These are phyloP conservation scores for Bucco capensis DNA, from an alignment of 2,113 vertebrate species.

Conservation along the genomic window DNA sequence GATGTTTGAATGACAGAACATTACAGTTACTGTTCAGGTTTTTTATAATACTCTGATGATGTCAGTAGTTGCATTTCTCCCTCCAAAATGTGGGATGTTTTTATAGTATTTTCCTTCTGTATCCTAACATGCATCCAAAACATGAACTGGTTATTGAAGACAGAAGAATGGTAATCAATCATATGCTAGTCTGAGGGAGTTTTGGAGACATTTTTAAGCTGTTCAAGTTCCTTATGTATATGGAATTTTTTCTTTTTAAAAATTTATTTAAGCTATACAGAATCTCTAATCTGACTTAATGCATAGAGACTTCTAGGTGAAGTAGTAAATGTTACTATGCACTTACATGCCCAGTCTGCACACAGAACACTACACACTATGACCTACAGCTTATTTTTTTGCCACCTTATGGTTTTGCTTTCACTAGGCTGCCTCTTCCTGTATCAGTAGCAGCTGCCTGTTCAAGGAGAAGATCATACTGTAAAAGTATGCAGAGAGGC, in stretches of 20 bases:
- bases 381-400: neutral
- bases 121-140: neutral
- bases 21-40: neutral
- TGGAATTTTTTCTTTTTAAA: neutral
- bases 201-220: neutral
- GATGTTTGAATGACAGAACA: neutral
- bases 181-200: no score
- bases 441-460: neutral
- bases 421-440: neutral
- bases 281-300: neutral
- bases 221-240: neutral
- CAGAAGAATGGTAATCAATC: neutral
- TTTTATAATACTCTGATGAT: neutral
- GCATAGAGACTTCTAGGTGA: neutral
- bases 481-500: neutral
- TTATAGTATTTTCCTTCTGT: neutral
- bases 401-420: neutral
- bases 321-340: neutral
- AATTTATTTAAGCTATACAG: neutral
- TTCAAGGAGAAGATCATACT: accelerated
- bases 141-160: neutral
- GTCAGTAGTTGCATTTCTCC: neutral
- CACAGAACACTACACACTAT: neutral
- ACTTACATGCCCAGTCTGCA: neutral
- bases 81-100: neutral